A percentile compares a stretch with the other conserved stretches of the same genome.
These are phyloP conservation scores for Holotrichia oblita DNA, from an alignment of 1,140 invertebrate species.

Conservation along the genomic window DNA sequence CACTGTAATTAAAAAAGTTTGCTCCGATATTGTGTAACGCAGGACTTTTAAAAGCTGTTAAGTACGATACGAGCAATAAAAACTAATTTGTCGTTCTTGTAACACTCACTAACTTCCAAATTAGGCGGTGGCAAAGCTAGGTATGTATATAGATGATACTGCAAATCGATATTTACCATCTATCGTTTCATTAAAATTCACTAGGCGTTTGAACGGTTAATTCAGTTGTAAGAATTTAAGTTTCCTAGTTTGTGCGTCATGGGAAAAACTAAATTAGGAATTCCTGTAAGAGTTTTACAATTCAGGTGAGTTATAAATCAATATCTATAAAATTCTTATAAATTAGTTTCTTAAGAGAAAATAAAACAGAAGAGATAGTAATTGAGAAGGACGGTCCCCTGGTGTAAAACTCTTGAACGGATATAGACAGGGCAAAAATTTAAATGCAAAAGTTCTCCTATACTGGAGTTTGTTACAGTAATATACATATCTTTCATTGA, in stretches of 20 bases:
- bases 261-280: not conserved
- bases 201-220: not conserved
- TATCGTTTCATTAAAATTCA: not conserved
- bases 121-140: not conserved
- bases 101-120: not conserved
- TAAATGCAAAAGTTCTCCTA: too few species aligned
- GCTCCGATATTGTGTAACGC: not conserved
- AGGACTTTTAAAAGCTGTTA: not conserved
- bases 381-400: too few species aligned
- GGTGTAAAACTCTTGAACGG: too few species aligned
- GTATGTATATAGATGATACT: not conserved
- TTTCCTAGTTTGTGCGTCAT: not conserved
- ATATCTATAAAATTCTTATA: too few species aligned
- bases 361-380: too few species aligned
- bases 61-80: not conserved
- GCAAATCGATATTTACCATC: not conserved
- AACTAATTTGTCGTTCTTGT: not conserved
- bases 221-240: too few species aligned
- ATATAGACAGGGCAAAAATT: too few species aligned
- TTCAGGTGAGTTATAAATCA: too few species aligned
- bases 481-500: too few species aligned
- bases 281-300: too few species aligned
- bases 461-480: too few species aligned
- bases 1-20: not conserved
- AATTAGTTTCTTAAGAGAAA: too few species aligned